phyloP scores from a whole-genome alignment of 2,113 vertebrate genomes.

The Dissostichus mawsoni region DNA sequence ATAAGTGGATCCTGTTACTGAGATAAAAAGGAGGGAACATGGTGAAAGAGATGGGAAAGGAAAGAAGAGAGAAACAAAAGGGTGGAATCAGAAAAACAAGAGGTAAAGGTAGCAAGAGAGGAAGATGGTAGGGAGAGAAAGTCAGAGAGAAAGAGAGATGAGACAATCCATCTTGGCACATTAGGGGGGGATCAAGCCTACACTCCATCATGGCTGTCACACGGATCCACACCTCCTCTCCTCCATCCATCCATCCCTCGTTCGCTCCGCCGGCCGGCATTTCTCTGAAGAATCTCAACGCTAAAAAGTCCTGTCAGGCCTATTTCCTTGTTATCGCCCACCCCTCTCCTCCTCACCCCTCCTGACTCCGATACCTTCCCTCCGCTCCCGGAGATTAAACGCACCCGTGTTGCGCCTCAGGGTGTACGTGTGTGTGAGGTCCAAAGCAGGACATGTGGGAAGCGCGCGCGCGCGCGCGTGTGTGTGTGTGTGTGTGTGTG shows the following conservation, averaged over 20 bases:
- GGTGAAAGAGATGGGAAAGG: not conserved
- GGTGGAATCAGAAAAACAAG: slow-evolving; percentile 6
- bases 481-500: slow-evolving; percentile 39
- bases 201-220: slow-evolving; percentile 85
- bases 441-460: slow-evolving; percentile 47
- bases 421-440: slow-evolving; percentile 63
- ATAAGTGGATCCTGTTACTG: slow-evolving; percentile 54
- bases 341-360: slow-evolving; percentile 66
- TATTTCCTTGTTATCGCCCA: slow-evolving; percentile 98
- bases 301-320: slow-evolving; percentile 99
- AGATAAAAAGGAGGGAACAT: slow-evolving; percentile 33
- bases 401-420: slow-evolving; percentile 62
- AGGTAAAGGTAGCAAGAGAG: slow-evolving; percentile 27
- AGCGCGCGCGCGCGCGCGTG: not conserved
- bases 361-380: slow-evolving; percentile 77
- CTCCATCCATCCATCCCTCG: slow-evolving; percentile 57
- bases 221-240: slow-evolving; percentile 75
- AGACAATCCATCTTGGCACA: slow-evolving; percentile 96
- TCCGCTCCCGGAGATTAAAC: slow-evolving; percentile 86
- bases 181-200: slow-evolving; percentile 81
- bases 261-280: slow-evolving; percentile 84
- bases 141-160: slow-evolving; percentile 82
- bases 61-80: slow-evolving; percentile 1
- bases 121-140: slow-evolving; percentile 34
- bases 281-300: slow-evolving; percentile 96